These are phyloP conservation scores for Drosophila subquinaria DNA, from an alignment of 2,888 invertebrate species.

Conservation along the genomic window DNA sequence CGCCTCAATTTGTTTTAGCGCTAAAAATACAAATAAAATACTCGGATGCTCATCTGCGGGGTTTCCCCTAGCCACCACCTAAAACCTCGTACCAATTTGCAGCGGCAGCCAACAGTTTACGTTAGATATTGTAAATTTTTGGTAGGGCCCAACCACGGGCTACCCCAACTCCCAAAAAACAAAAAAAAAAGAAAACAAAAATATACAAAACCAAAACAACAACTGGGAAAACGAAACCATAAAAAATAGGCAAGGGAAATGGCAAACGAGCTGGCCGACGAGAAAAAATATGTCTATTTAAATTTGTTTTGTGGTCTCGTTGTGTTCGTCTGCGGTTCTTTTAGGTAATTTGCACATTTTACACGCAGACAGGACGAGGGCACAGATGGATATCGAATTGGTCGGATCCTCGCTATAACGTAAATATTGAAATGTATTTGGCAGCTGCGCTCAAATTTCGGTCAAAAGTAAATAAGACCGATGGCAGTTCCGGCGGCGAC, in stretches of 20 bases:
- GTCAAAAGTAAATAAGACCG: conserved; percentile 74
- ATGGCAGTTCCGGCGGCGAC: conserved; percentile 55
- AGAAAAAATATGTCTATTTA: conserved; percentile 81
- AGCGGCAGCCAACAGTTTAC: conserved; percentile 72
- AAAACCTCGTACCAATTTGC: conserved; percentile 73
- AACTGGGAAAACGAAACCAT: conserved; percentile 65
- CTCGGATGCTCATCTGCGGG: conserved; percentile 39
- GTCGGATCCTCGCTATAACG: conserved; percentile 59
- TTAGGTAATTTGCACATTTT: conserved; percentile 82
- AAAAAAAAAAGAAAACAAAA: no score
- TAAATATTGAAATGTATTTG: conserved; percentile 82
- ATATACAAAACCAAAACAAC: conserved; percentile 39
- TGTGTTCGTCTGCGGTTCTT: conserved; percentile 82
- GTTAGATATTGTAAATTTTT: conserved; percentile 72
- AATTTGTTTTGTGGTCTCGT: conserved; percentile 81
- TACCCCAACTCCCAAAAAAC: conserved; percentile 3
- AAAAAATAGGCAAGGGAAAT: conserved; percentile 48
- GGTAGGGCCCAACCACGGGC: conserved; percentile 43
- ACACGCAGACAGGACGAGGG: conserved; percentile 70
- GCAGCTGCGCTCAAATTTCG: conserved; percentile 78
- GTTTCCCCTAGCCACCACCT: conserved; percentile 14
- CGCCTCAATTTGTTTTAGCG: conserved; percentile 79
- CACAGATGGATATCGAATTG: conserved; percentile 45
- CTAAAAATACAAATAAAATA: conserved; percentile 79
- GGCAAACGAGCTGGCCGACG: conserved; percentile 47